phyloP scores from a whole-genome alignment of 2,797 vertebrate genomes.

The Lutjanus argentimaculatus region DNA sequence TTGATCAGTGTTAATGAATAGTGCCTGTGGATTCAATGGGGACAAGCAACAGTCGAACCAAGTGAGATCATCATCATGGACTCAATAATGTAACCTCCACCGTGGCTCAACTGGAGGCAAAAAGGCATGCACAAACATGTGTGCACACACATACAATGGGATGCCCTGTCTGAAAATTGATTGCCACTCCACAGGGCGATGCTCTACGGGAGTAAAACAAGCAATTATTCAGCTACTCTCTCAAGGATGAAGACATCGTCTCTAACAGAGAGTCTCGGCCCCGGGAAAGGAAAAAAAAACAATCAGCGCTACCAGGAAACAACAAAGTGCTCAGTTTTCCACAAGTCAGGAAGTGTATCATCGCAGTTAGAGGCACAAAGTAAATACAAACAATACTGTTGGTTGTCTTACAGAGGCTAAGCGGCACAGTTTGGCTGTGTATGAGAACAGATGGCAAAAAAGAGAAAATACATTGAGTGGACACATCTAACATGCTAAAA shows the following conservation, averaged over 20 bases:
- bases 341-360: background rate
- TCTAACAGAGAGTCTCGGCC: conserved; percentile 8
- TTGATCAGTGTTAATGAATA: conserved; percentile 54
- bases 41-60: conserved; percentile 44
- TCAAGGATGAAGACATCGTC: conserved; percentile 13
- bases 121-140: conserved; percentile 14
- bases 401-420: background rate
- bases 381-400: background rate
- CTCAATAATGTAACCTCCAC: conserved; percentile 34
- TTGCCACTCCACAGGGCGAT: conserved; percentile 20
- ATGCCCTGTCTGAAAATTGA: conserved; percentile 19
- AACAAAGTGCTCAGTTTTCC: conserved; percentile 6
- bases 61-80: conserved; percentile 39
- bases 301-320: conserved; percentile 18
- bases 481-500: background rate
- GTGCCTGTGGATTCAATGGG: conserved; percentile 38
- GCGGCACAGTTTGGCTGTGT: background rate
- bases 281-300: conserved; percentile 14
- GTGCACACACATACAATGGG: background rate
- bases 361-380: conserved; percentile 2
- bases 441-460: background rate
- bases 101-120: conserved; percentile 22
- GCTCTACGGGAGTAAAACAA: conserved; percentile 42
- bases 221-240: conserved; percentile 43
- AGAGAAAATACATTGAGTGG: background rate